Percentiles rank a stretch among this genome's conserved stretches.
Conservation (phyloP, 2,113 vertebrate genomes). For the Limnothrissa miodon region DNA sequence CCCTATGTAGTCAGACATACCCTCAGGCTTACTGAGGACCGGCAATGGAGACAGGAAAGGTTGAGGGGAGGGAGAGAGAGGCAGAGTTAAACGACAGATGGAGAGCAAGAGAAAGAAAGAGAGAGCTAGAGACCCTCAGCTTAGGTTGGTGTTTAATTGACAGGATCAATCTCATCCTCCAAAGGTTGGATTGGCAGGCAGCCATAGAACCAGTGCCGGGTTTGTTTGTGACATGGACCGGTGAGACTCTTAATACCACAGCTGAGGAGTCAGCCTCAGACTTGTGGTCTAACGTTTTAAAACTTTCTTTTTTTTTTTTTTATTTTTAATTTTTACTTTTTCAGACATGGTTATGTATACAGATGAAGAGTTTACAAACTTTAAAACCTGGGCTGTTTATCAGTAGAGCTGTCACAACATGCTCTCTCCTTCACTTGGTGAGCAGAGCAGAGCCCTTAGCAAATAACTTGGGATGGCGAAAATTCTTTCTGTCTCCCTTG, state of each 20-base stretch:
- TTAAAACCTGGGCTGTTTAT: background rate
- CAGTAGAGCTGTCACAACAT: slow-evolving; percentile 15
- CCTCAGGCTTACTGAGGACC: background rate
- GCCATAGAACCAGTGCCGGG: background rate
- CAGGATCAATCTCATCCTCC: background rate
- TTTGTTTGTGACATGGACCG: slow-evolving; percentile 10
- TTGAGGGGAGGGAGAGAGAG: background rate
- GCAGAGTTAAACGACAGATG: background rate
- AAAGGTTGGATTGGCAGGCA: background rate
- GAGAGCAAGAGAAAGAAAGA: background rate
- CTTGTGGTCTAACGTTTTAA: too few species aligned
- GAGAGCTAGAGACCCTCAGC: background rate
- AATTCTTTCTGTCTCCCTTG: background rate
- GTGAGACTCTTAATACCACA: background rate
- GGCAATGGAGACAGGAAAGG: background rate
- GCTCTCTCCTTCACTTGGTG: background rate
- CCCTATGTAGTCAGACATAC: background rate
- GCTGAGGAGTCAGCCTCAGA: background rate
- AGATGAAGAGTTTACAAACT: slow-evolving; percentile 3
- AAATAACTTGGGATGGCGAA: background rate
- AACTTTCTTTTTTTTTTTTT: too few species aligned
- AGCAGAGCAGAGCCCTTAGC: background rate
- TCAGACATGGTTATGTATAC: background rate
- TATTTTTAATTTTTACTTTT: background rate
- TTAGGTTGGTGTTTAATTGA: background rate